Base-by-base conservation (phyloP, 2,113 vertebrate genomes). In the Leucopsar rothschildi region DNA sequence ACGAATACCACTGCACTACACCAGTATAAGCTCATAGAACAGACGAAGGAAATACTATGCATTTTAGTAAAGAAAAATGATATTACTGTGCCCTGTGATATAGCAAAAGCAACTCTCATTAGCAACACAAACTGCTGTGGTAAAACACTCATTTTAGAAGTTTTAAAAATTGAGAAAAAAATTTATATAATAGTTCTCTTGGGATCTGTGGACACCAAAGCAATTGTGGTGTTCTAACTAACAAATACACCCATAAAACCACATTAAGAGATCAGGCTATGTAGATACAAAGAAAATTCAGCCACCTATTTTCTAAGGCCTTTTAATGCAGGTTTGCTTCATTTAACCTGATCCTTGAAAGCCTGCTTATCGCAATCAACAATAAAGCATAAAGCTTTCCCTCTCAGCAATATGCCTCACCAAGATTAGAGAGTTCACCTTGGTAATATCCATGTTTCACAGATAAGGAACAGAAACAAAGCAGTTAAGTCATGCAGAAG, bases 391-490 rank as follows among this genome's bases (percentile, higher is more conserved):
- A 89, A 87, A 76, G 75, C 82, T 90, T 91, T 95, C 86, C 60
- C 95, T 93, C 63, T 90, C 53, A 90, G 88, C 91, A 95, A 82
- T 37, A 33, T 18, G 47, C 39, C 53, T 61, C 35, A 80, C 66
- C 52, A 52, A 77, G 86, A 85, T 93, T 55, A 94, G 35, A 0
- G 0, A 87, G 42, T 95, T 96, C 85, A 96, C 87, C 93, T 91
- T 69, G 5, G 3, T 61, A 71, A 95, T 63, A 93, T 8, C 37
- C 79, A 63, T 16, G 5, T 66, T 86, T 81, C 39, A 60, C 52
- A 93, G 93, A 90, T 83, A 96, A 96, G 71, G 68, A 73, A 52
- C 42, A 88, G 87, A 90, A 16, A 88, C 42, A 96, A 96, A 90
- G 84, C 63, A 93, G 64, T 95, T 90, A 88, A 86, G 37, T 52